Evolutionary conservation across 2,888 invertebrate genomes (phyloP), one percentile per base, ranked within the genome.

Genomic region (Drosophila picticornis): DNA sequence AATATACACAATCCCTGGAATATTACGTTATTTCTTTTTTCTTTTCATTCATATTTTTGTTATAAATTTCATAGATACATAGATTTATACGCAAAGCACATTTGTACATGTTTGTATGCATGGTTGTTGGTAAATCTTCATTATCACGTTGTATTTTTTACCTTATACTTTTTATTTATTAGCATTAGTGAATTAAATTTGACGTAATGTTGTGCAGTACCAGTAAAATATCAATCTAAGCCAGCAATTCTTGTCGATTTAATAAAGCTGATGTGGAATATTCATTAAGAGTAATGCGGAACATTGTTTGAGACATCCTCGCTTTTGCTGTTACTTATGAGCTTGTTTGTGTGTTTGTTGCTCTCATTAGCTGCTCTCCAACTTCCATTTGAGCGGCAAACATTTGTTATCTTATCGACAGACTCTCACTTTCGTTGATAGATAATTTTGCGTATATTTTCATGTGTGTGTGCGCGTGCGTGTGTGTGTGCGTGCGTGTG

Each of bases 371-470:
- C 19, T 55, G 40, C 53, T 60, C 43, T 58, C 62, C 11, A 29
- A 13, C 32, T 11, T 13, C 25, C 31, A 36, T 31, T 22, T 32
- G n/a, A 29, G 16, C 22, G 53, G 19, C 13, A 59, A 52, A 36
- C 34, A 19, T 46, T 27, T 50, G 46, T 31, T 52, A 57, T 71
- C 58, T 61, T 59, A 62, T 46, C 27, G 43, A 38, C 43, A 25
- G 53, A 80, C 85, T 84, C 75, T 85, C 80, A 61, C 81, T 84
- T 85, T 84, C 75, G 58, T 43, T 64, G 56, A 36, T 57, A 75
- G 57, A 76, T 81, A 81, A 79, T 64, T 22, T 31, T 63, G 69
- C 57, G 59, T 72, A 69, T 64, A 34, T 19, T 31, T 38, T 36
- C 2, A 27, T 19, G 9, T 57, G 40, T 10, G 51, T 31, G 60